phyloP scores from a whole-genome alignment of 2,113 vertebrate genomes.

The Salvelinus namaycush region DNA sequence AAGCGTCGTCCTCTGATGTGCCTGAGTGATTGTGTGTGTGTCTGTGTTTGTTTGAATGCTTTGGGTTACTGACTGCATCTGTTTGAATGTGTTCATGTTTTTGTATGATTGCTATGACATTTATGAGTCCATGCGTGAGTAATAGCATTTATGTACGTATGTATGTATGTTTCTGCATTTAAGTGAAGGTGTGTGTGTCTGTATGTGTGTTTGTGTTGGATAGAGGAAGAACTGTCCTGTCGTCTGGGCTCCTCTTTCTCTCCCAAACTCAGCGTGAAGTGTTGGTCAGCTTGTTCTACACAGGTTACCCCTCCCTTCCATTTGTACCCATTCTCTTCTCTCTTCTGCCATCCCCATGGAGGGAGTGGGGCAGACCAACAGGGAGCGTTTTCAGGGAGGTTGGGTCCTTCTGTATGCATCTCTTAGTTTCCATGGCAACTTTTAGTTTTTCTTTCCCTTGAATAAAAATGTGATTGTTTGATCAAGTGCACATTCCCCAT shows the following conservation, averaged over 20 bases:
- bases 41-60: not conserved
- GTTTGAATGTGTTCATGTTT: not conserved
- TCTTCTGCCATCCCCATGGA: not conserved
- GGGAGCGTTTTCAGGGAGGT: too few relatives aligned
- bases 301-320: slow-evolving; percentile 27
- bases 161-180: too few relatives aligned
- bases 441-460: too few relatives aligned
- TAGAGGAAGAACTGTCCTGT: slow-evolving; percentile 18
- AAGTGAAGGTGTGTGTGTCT: not conserved
- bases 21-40: not conserved
- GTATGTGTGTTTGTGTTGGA: slow-evolving; percentile 24
- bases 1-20: not conserved
- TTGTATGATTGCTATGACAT: too few relatives aligned
- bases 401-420: too few relatives aligned
- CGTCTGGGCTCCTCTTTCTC: slow-evolving; percentile 44
- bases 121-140: not conserved
- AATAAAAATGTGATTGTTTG: too few relatives aligned
- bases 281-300: slow-evolving; percentile 49
- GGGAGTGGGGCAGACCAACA: too few relatives aligned
- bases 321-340: slow-evolving; percentile 33
- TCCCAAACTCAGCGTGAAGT: slow-evolving; percentile 42
- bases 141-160: too few relatives aligned
- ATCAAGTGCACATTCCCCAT: too few relatives aligned
- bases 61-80: not conserved
- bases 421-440: too few relatives aligned